Evolutionary conservation across 1,140 invertebrate species (phyloP).

Genomic region (Samia ricini): DNA sequence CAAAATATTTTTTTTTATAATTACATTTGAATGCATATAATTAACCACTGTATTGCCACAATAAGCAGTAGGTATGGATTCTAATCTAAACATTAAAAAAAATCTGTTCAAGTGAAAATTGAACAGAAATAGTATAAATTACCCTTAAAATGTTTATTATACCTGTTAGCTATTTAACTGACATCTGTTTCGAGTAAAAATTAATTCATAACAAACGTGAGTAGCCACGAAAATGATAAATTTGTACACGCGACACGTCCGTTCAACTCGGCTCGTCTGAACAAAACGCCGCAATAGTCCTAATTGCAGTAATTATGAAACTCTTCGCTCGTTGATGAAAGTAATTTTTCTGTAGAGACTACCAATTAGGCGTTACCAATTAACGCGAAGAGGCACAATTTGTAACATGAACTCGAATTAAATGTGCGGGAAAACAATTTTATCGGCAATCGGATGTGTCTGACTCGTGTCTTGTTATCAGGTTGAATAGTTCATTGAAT

Average conservation of each 20-base stretch:
- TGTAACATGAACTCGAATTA: slow-evolving; percentile 48
- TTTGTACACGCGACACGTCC: slow-evolving; percentile 57
- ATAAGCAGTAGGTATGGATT: too few relatives aligned
- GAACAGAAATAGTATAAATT: too few relatives aligned
- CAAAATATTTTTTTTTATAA: too few relatives aligned
- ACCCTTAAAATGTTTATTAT: too few relatives aligned
- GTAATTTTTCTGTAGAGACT: slow-evolving; percentile 66
- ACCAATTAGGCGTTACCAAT: slow-evolving; percentile 64
- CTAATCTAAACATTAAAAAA: too few relatives aligned
- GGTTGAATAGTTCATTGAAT: not conserved
- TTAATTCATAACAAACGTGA: slow-evolving; percentile 26
- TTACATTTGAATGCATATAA: too few relatives aligned
- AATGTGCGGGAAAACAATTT: slow-evolving; percentile 22
- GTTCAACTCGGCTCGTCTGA: slow-evolving; percentile 29
- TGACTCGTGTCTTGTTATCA: not conserved
- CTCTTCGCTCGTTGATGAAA: slow-evolving; percentile 67
- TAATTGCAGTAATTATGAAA: slow-evolving; percentile 70
- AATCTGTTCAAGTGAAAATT: too few relatives aligned
- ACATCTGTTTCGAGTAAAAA: slow-evolving; percentile 1
- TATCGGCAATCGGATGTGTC: not conserved
- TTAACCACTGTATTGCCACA: too few relatives aligned
- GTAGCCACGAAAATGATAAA: slow-evolving; percentile 39
- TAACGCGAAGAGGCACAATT: slow-evolving; percentile 48
- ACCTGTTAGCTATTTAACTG: not conserved
- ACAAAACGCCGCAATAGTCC: slow-evolving; percentile 51